Evolutionary conservation across 2,113 vertebrate genomes (phyloP).

Genomic region (Nicator chloris): DNA sequence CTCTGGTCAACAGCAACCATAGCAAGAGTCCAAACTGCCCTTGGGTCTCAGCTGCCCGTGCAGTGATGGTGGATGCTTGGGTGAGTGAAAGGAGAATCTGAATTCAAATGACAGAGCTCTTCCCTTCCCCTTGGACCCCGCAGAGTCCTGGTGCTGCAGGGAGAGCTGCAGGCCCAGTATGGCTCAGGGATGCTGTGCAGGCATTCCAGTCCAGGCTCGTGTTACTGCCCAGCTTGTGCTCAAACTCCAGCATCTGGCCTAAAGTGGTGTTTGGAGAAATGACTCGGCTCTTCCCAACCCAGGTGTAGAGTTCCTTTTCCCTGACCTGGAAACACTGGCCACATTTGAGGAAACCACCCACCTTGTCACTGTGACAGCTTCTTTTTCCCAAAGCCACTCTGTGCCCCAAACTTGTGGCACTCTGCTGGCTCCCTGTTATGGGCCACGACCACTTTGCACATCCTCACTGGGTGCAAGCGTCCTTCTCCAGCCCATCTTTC

Average conservation of each 20-base stretch:
- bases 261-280: not conserved
- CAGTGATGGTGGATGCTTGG: not conserved
- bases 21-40: not conserved
- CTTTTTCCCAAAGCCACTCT: not conserved
- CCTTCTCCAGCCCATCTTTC: not conserved
- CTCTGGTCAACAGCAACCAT: not conserved
- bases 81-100: not conserved
- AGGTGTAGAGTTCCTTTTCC: not conserved
- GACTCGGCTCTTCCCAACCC: not conserved
- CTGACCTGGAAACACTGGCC: not conserved
- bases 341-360: not conserved
- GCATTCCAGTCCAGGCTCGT: not conserved
- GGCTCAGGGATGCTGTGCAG: not conserved
- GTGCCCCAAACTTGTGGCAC: not conserved
- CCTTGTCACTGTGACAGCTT: not conserved
- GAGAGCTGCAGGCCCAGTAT: not conserved
- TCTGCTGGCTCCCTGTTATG: not conserved
- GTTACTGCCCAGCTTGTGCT: not conserved
- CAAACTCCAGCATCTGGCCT: not conserved
- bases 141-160: not conserved
- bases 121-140: not conserved
- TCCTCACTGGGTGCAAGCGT: not conserved
- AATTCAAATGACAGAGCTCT: not conserved
- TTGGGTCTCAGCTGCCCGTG: rapidly evolving
- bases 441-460: not conserved